A percentile compares a stretch with the other conserved stretches of the same genome.
phyloP scores from a whole-genome alignment of 2,113 vertebrate genomes.

The Phocoena phocoena region DNA sequence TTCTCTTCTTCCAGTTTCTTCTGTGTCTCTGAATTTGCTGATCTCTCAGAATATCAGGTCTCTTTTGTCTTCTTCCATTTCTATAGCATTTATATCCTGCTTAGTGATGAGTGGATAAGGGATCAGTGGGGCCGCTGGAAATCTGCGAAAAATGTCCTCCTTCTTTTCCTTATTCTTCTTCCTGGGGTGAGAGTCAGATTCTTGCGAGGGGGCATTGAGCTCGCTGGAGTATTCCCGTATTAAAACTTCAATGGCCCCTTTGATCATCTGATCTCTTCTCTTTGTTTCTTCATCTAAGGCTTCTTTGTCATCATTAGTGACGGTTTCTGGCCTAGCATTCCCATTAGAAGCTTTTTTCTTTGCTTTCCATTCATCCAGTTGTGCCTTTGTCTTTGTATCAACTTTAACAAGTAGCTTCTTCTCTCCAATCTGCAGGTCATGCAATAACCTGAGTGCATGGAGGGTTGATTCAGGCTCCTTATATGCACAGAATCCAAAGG shows the following conservation, averaged over 20 bases:
- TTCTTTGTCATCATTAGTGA: constrained; percentile 93
- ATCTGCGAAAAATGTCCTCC: constrained; percentile 94
- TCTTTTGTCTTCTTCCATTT: constrained; percentile 99
- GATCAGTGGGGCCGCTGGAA: constrained; percentile 90
- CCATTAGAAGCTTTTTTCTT: constrained; percentile 95
- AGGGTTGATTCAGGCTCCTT: constrained; percentile 98
- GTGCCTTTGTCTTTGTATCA: constrained; percentile 98
- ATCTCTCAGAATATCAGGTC: constrained; percentile 99
- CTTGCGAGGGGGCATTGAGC: constrained; percentile 95
- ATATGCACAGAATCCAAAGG: constrained; percentile 99
- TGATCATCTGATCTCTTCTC: constrained; percentile 95
- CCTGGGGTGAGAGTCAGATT: constrained; percentile 95
- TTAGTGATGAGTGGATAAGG: constrained; percentile 91
- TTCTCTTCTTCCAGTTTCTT: constrained; percentile 99
- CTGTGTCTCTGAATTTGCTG: constrained; percentile 99
- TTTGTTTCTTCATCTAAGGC: constrained; percentile 97
- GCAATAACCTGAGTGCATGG: constrained; percentile 94
- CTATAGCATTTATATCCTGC: constrained; percentile 99
- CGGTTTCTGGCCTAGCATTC: constrained; percentile 87
- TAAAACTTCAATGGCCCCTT: constrained; percentile 96
- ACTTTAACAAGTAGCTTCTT: constrained; percentile 99
- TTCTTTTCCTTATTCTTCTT: constrained; percentile 99
- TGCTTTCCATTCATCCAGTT: constrained; percentile 98
- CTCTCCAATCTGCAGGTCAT: constrained; percentile 97
- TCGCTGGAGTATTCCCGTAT: constrained; percentile 97